Conservation (phyloP, 2,797 vertebrate species). For the Morelia viridis region DNA sequence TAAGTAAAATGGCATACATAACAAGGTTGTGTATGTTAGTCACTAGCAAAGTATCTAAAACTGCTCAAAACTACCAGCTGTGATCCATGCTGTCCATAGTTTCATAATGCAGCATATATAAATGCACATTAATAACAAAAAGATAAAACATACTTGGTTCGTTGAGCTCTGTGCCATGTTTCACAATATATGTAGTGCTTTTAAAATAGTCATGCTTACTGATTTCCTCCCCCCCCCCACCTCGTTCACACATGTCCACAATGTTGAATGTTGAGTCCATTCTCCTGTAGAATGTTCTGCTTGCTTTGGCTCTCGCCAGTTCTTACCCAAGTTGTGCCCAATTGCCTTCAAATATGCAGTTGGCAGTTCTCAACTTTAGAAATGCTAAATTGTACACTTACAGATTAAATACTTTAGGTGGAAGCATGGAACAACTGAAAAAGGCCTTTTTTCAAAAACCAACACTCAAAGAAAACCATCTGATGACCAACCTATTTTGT, state of each 20-base stretch:
- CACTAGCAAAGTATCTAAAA: conserved; percentile 57
- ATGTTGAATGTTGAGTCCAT: not conserved
- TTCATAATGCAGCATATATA: conserved; percentile 60
- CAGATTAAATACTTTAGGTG: not conserved
- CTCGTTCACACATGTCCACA: not conserved
- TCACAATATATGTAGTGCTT: conserved; percentile 3
- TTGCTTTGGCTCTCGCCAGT: not conserved
- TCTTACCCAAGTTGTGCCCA: not conserved
- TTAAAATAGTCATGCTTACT: conserved; percentile 28
- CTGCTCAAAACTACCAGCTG: conserved; percentile 46
- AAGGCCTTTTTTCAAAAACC: not conserved
- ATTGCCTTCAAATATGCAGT: not conserved
- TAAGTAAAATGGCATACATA: conserved; percentile 35
- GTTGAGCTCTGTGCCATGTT: not conserved
- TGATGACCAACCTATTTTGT: not conserved
- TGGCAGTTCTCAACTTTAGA: conserved; percentile 19
- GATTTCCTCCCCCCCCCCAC: conserved; percentile 34
- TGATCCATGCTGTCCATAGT: conserved; percentile 54
- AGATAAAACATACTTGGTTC: conserved; percentile 30
- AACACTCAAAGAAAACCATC: conserved; percentile 23
- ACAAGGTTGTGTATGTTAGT: conserved; percentile 59
- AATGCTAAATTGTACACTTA: not conserved
- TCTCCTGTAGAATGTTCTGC: not conserved
- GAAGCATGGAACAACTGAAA: not conserved
- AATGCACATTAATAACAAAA: conserved; percentile 51